Evolutionary conservation across 2,113 vertebrate genomes (phyloP).

Genomic region (Syngnathus scovelli): DNA sequence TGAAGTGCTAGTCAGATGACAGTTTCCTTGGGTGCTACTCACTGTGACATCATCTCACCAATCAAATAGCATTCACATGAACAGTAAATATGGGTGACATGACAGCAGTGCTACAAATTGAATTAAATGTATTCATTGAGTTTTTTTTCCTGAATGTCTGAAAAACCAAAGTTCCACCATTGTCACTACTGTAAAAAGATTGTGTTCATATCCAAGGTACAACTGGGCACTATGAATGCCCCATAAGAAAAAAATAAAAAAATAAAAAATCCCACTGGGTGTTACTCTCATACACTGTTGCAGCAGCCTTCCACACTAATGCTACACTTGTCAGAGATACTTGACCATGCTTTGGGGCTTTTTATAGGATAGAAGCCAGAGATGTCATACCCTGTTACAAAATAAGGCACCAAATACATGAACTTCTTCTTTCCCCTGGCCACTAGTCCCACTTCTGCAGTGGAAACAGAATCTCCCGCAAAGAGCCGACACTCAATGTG

Average conservation of each 20-base stretch:
- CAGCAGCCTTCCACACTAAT: slow-evolving; percentile 50
- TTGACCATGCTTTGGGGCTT: slow-evolving; percentile 46
- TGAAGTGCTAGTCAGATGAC: no score
- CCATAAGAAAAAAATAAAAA: background rate
- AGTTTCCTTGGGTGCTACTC: no score
- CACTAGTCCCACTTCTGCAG: background rate
- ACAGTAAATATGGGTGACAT: no score
- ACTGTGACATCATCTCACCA: no score
- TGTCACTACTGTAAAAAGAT: background rate
- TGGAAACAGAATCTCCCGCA: slow-evolving; percentile 33
- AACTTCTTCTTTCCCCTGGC: slow-evolving; percentile 15
- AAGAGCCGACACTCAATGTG: slow-evolving; percentile 52
- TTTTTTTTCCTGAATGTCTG: no score
- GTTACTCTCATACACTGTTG: slow-evolving; percentile 57
- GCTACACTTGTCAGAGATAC: slow-evolving; percentile 38
- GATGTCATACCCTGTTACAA: slow-evolving; percentile 55
- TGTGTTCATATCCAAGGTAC: background rate
- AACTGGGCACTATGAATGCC: background rate
- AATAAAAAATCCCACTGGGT: slow-evolving; percentile 49
- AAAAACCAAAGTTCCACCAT: no score
- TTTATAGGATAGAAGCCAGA: slow-evolving; percentile 39
- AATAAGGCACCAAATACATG: slow-evolving; percentile 40
- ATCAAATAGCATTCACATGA: no score
- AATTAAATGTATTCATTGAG: no score
- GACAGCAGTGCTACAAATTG: no score